Base-by-base conservation (phyloP, 2,888 invertebrate genomes). In the Dicroscelio sp. region DNA sequence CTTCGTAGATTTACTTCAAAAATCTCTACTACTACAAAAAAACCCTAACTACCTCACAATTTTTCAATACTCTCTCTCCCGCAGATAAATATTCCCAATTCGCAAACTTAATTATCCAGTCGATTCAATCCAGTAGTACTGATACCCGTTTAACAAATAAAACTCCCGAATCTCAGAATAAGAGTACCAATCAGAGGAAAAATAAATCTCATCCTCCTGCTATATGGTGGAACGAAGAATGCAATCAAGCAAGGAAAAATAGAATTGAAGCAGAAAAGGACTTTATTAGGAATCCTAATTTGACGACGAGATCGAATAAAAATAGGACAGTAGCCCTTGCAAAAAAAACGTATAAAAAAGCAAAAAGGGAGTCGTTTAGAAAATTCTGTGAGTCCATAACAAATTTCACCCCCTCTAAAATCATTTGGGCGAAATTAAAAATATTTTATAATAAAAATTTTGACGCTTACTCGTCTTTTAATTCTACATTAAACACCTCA, bases 381-480 rank as follows among this genome's bases (percentile, higher is more conserved):
- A 27, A 60, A 20, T 78, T 78, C 33, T 60, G 60, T 38, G 27
- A 60, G 17, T 38, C 78, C 20, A 10, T 78, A 35, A 38, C 25
- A 27, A 48, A 1, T n/a, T 33, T 33, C 12, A 58, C 75, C 5
- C 33, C 65, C 20, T 23, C 33, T 20, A 58, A 75, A 55, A 60
- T 38, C 1, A 60, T 78, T 17, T 78, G 78, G 63, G 27, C 8
- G 12, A 78, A 35, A 23, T 23, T 79, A 14, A 79, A 65, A 31
- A 79, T 65, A 48, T 79, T 79, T 25, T 65, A 79, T n/a, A 63
- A 48, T 31, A 79, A 79, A 48, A 79, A 79, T 31, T 23, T 2
- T 25, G 20, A 79, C 8, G 20, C 65, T 8, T 1, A n/a, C 30
- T 17, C 27, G 27, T n/a, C 8, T 48, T n/a, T 30, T 65, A 79